Conservation (phyloP, 2,888 invertebrate species). For the Andrena camellia region DNA sequence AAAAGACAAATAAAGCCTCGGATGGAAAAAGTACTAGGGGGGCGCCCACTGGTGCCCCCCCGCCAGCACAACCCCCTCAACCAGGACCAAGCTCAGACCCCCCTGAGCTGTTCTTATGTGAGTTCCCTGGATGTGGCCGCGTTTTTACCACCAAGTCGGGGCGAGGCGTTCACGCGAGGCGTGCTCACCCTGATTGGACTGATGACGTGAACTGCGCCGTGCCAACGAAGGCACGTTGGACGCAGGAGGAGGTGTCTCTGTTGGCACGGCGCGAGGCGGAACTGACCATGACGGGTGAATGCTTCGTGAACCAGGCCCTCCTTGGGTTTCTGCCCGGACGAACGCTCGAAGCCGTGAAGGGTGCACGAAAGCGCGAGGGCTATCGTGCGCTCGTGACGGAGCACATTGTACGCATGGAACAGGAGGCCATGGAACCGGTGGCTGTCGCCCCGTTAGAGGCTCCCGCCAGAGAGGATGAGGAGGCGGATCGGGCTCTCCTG, state of each 20-base stretch:
- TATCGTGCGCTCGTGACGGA: no score
- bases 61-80: not conserved
- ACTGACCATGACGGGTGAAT: not conserved
- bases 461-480: no score
- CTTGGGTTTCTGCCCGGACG: not conserved
- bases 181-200: not conserved
- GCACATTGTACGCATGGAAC: no score
- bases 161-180: no score
- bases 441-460: no score
- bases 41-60: slow-evolving; percentile 2
- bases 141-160: no score
- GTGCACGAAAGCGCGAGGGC: no score
- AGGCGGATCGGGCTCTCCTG: no score
- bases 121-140: not conserved
- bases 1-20: not conserved
- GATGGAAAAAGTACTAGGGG: not conserved
- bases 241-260: not conserved
- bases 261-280: not conserved
- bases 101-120: not conserved
- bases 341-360: not conserved
- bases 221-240: no score
- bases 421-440: no score
- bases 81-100: not conserved
- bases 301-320: not conserved
- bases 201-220: no score